phyloP scores from a whole-genome alignment of 2,113 vertebrate species.

The Puma concolor region DNA sequence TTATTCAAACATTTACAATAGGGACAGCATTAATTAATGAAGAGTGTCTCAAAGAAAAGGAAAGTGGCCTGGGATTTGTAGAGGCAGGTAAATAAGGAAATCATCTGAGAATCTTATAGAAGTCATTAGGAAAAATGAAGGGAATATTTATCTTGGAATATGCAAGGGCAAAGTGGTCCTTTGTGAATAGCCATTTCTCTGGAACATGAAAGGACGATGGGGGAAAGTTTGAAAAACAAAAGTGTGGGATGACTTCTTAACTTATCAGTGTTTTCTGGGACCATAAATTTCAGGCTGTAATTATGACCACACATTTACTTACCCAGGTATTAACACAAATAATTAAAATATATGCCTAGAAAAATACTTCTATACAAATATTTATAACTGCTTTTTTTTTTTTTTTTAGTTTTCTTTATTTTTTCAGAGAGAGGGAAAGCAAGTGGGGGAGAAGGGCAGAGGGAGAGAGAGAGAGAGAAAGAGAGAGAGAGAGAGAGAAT shows the following conservation, averaged over 20 bases:
- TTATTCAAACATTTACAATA: neutral
- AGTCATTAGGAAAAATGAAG: neutral
- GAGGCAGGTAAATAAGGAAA: neutral
- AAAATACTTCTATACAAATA: neutral
- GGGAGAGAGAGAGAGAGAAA: no score
- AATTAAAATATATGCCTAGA: neutral
- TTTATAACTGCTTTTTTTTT: neutral
- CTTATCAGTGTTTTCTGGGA: neutral
- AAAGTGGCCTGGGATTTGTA: neutral
- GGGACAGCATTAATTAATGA: neutral
- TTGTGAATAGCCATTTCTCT: neutral
- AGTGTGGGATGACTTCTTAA: neutral
- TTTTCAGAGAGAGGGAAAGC: no score
- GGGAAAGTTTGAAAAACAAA: neutral
- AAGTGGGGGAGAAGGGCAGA: no score
- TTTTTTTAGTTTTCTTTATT: neutral
- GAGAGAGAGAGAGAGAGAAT: no score
- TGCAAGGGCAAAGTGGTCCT: neutral
- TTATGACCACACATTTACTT: neutral
- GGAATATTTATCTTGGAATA: no score
- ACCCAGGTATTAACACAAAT: neutral
- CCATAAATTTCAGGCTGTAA: neutral
- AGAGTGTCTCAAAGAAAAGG: neutral
- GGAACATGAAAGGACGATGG: neutral
- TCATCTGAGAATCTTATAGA: neutral